A percentile compares a stretch with the other conserved stretches of the same genome.
Conservation (phyloP, 2,888 invertebrate species). For the Eristalinus aeneus region DNA sequence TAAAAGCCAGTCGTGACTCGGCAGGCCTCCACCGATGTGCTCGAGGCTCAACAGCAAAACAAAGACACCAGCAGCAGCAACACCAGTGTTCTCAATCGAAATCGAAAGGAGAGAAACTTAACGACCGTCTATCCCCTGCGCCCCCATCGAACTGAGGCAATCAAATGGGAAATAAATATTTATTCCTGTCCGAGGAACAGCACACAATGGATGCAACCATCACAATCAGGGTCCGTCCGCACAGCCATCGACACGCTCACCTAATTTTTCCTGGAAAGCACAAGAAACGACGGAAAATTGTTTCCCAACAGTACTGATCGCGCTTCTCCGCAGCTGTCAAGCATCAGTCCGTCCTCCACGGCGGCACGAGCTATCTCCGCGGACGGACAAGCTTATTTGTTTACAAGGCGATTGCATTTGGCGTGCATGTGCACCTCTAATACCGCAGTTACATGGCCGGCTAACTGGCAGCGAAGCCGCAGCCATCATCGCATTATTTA, state of each 20-base stretch:
- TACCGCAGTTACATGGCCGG: background rate
- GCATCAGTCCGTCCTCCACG: background rate
- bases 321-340: background rate
- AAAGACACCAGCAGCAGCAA: background rate
- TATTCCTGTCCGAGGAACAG: slow-evolving; percentile 27
- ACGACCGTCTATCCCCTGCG: slow-evolving; percentile 24
- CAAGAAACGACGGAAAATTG: slow-evolving; percentile 38
- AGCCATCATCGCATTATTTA: slow-evolving; percentile 66
- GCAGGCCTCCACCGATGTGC: background rate
- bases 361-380: background rate
- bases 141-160: slow-evolving; percentile 4
- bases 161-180: slow-evolving; percentile 27
- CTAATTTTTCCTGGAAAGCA: slow-evolving; percentile 53
- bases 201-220: slow-evolving; percentile 48
- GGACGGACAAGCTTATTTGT: slow-evolving; percentile 51
- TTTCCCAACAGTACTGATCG: slow-evolving; percentile 57
- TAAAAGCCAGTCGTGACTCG: slow-evolving; percentile 3
- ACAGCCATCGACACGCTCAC: slow-evolving; percentile 52
- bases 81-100: slow-evolving; percentile 41
- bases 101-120: slow-evolving; percentile 61
- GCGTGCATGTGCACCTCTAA: slow-evolving; percentile 13
- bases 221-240: background rate
- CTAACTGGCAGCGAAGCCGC: slow-evolving; percentile 41
- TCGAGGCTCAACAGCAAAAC: background rate
- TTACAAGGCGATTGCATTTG: slow-evolving; percentile 36